Evolutionary conservation across 92 coral and sea anemone genomes (phyloP), one percentile per base, ranked within the genome.

Genomic region (Desmophyllum pertusum): DNA sequence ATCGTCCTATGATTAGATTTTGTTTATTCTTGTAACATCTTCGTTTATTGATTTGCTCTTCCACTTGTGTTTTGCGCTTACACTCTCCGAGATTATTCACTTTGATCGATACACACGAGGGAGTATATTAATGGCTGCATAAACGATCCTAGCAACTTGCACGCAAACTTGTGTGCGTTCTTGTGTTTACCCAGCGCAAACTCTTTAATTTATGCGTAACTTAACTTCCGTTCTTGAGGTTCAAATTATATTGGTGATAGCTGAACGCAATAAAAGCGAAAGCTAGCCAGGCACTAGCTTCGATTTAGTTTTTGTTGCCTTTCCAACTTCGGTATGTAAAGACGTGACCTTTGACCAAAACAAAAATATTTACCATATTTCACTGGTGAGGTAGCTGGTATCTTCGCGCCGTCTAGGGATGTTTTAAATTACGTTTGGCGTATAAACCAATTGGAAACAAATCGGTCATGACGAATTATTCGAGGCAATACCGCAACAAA

Each of bases 341-440:
- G 50, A 38, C 69, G 21, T 57, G 81, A 76, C 81, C 81, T 38
- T 35, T 40, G 81, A 57, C 55, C 71, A 17, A n/a, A 38, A 57
- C 31, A 30, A 25, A 68, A 21, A 35, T 79, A 59, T 35, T 79
- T 79, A 48, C 23, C 75, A 79, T 80, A 51, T 48, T 80, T 80
- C 21, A 59, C 18, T 18, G 43, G 6, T 67, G 75, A 74, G 23
- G 8, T 21, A 76, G 21, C 10, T 17, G 38, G n/a, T n/a, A n/a
- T 33, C 51, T 77, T 23, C 43, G 2, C 27, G 62, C 42, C 61
- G 83, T 33, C 61, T 79, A 11, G 21, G 14, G 25, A 33, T 65
- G 36, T n/a, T 25, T 65, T 9, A 30, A 36, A 65, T 65, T 50
- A 33, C 15, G 42, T 65, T 33, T 57, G 65, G 23, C 30, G 10